Evolutionary conservation across 92 coral and sea anemone genomes (phyloP), one percentile per base, ranked within the genome.

Genomic region (Montipora capitata): DNA sequence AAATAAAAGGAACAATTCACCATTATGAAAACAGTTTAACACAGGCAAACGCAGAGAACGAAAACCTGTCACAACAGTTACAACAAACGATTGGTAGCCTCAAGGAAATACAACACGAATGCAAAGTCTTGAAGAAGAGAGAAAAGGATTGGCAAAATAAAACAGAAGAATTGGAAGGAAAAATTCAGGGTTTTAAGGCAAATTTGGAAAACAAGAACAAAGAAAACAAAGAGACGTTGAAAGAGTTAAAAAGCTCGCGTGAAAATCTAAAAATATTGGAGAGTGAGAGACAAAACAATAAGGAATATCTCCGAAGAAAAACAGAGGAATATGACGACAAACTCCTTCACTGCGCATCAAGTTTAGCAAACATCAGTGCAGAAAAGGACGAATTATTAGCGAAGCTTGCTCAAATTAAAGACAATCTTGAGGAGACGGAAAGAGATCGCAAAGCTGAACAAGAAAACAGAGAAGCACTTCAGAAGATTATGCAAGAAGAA

Each of bases 401-500:
- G 40, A 88, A 87, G 48, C 72, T 91, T 1, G 15, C 64, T 40
- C 84, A 82, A 54, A 7, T 88, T 38, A 75, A 20, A 41, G 88
- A 91, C 64, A 58, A 70, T 42, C 70, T 86, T 8, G 15, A 13
- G 40, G 62, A 10, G 45, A 77, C 68, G 71, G 85, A 89, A 61
- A 42, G 81, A 0, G 89, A 86, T 27, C 43, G 87, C 15, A 78
- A 63, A 78, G 63, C 52, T 13, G 49, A 59, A 3, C 85, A 73
- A 18, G 62, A 76, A 16, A 63, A 85, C 41, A 67, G 72, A 66
- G 69, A 57, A 11, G 96, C 89, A 14, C 12, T 85, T 16, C 85
- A 95, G 58, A 88, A 88, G 17, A 89, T 68, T n/a, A 71, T 86
- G 87, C 88, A 77, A 80, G 80, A 95, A 15, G 98, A 93, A 76